Evolutionary conservation across 2,113 vertebrate species (phyloP).

Genomic region (Hyaena hyaena): DNA sequence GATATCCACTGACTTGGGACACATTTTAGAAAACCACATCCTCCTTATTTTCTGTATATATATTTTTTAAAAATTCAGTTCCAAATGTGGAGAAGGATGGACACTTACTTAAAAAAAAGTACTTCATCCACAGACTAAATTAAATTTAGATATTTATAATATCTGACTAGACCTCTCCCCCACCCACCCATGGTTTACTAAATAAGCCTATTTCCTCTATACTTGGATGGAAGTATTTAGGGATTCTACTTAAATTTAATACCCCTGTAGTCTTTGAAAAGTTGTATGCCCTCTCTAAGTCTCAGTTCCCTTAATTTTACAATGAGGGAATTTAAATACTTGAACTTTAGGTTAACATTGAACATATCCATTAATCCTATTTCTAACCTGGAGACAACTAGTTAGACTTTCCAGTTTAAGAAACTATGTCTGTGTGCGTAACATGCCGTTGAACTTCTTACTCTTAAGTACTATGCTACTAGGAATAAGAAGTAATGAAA

Average conservation of each 20-base stretch:
- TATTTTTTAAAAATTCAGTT: not conserved
- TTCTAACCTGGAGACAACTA: not conserved
- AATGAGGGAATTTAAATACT: not conserved
- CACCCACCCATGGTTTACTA: not conserved
- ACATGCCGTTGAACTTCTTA: not conserved
- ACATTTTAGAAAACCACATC: not conserved
- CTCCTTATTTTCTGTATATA: not conserved
- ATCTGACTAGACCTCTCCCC: not conserved
- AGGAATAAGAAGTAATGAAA: not conserved
- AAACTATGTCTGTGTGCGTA: not conserved
- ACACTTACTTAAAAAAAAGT: not conserved
- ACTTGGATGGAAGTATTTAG: not conserved
- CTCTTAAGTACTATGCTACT: not conserved
- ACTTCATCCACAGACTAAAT: not conserved
- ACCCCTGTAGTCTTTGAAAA: not conserved
- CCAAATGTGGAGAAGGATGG: not conserved
- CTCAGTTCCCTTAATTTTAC: not conserved
- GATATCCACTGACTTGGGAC: not conserved
- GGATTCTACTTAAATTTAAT: fast-evolving
- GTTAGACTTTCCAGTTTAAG: not conserved
- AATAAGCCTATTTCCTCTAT: not conserved
- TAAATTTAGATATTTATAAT: not conserved
- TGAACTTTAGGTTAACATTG: not conserved
- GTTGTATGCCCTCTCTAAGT: not conserved
- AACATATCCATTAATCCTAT: not conserved